phyloP scores from a whole-genome alignment of 2,888 invertebrate species.

The Poecilus cupreus region DNA sequence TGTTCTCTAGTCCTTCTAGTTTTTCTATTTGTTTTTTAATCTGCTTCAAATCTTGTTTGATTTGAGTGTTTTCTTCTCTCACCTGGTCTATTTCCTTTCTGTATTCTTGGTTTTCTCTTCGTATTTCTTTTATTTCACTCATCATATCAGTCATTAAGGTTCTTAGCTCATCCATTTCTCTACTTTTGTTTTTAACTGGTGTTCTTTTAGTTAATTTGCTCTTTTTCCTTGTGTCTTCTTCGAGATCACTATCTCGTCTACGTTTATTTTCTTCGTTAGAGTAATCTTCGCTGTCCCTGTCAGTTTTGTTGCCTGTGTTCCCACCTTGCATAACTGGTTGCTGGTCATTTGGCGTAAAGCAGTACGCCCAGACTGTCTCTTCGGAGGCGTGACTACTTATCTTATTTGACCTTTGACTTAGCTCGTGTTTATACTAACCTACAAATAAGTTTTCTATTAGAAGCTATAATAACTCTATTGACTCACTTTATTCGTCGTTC shows the following conservation, averaged over 20 bases:
- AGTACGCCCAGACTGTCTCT: too few species aligned
- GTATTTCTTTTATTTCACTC: not conserved
- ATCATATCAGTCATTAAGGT: not conserved
- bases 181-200: not conserved
- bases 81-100: not conserved
- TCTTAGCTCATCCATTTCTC: not conserved
- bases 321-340: too few species aligned
- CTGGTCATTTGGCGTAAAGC: too few species aligned
- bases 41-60: not conserved
- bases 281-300: not conserved
- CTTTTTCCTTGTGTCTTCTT: not conserved
- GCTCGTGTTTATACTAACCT: too few species aligned
- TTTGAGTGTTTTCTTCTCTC: not conserved
- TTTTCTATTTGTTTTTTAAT: conserved; percentile 5
- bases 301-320: too few species aligned
- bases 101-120: not conserved
- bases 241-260: not conserved
- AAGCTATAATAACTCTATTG: too few species aligned
- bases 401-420: too few species aligned
- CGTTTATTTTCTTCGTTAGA: not conserved
- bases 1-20: not conserved
- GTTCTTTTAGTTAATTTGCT: not conserved
- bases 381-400: too few species aligned
- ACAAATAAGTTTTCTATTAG: too few species aligned
- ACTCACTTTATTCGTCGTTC: too few species aligned